Percentiles rank a stretch among this genome's conserved stretches.
Conservation (phyloP, 2,888 invertebrate species). For the Chesias legatella region DNA sequence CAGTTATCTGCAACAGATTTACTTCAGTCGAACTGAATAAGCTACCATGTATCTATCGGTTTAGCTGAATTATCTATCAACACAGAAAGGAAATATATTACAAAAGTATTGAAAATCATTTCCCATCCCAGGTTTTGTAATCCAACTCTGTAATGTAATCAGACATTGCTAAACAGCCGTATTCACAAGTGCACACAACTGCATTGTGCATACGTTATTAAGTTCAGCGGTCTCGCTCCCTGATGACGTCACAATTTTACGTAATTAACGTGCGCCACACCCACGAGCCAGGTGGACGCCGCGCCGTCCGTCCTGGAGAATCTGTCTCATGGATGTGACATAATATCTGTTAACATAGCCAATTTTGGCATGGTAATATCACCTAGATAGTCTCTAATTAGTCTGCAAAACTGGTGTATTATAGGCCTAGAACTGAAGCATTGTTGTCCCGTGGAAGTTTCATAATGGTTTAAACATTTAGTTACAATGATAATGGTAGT, state of each 20-base stretch:
- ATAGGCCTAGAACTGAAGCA: too few relatives aligned
- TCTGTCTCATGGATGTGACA: neutral
- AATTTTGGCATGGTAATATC: neutral
- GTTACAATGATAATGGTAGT: too few relatives aligned
- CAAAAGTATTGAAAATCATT: too few relatives aligned
- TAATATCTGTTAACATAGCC: neutral
- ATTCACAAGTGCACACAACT: slow-evolving; percentile 32
- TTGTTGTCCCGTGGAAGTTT: too few relatives aligned
- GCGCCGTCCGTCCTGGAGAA: neutral
- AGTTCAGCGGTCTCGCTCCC: slow-evolving; percentile 51
- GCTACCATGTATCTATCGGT: too few relatives aligned
- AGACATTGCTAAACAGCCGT: slow-evolving; percentile 39
- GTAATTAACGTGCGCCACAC: slow-evolving; percentile 59
- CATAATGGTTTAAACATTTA: too few relatives aligned
- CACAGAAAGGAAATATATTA: too few relatives aligned
- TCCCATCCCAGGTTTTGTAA: neutral
- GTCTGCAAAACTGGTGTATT: too few relatives aligned
- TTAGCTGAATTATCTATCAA: too few relatives aligned
- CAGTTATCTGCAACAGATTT: too few relatives aligned
- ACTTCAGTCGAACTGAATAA: too few relatives aligned
- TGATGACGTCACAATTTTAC: slow-evolving; percentile 64
- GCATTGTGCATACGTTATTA: slow-evolving; percentile 46
- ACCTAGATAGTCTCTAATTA: too few relatives aligned
- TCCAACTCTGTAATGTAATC: slow-evolving; percentile 13
- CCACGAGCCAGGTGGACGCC: slow-evolving; percentile 25